These are phyloP conservation scores for Augiades crinisus DNA, from an alignment of 2,888 invertebrate species.

Conservation along the genomic window DNA sequence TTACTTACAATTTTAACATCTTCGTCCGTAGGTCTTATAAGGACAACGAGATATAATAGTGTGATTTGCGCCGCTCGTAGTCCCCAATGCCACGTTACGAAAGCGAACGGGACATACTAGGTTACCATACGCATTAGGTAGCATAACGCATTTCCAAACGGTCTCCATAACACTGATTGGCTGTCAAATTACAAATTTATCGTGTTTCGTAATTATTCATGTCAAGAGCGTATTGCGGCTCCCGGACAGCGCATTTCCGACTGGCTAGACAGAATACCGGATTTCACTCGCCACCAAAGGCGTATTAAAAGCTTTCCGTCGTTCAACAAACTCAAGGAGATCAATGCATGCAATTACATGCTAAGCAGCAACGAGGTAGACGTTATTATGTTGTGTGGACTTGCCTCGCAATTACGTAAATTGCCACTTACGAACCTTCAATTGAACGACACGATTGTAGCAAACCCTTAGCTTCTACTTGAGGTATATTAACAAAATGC, in stretches of 20 bases:
- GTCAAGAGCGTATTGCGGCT: constrained; percentile 5
- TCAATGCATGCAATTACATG: constrained; percentile 62
- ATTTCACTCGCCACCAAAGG: background rate
- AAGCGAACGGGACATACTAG: constrained; percentile 47
- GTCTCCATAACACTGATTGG: constrained; percentile 16
- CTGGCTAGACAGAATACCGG: background rate
- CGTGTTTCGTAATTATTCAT: constrained; percentile 24
- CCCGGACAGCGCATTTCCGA: background rate
- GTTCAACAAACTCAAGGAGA: constrained; percentile 73
- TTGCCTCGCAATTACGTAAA: constrained; percentile 53
- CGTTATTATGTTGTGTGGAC: constrained; percentile 42
- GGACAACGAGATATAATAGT: constrained; percentile 17
- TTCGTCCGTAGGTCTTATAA: constrained; percentile 18
- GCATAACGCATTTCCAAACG: constrained; percentile 27
- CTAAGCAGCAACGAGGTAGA: constrained; percentile 33
- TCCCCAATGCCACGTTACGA: constrained; percentile 58
- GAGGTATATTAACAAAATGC: background rate
- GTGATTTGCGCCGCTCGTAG: constrained; percentile 39
- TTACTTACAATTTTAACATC: constrained; percentile 12
- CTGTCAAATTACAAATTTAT: constrained; percentile 22
- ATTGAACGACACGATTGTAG: constrained; percentile 26
- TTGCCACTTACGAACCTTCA: constrained; percentile 37
- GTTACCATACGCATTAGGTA: constrained; percentile 30
- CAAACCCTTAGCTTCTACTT: constrained; percentile 3
- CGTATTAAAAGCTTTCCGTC: constrained; percentile 50